Conservation (phyloP, 2,797 vertebrate genomes). For the Poeciliopsis gracilis region DNA sequence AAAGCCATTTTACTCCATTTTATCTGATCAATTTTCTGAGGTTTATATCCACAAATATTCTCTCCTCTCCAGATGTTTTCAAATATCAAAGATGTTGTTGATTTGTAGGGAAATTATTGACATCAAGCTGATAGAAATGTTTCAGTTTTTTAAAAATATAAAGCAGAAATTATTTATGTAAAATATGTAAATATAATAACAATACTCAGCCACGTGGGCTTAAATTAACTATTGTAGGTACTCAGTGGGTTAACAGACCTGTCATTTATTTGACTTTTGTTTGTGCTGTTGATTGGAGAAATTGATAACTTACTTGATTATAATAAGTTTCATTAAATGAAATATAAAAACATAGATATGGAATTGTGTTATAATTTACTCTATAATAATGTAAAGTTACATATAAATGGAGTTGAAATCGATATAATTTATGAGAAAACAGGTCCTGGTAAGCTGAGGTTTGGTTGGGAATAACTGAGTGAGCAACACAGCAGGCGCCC, state of each 20-base stretch:
- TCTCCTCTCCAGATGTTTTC: slow-evolving; percentile 7
- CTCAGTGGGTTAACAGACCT: no score
- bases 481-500: background rate
- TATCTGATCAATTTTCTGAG: slow-evolving; percentile 18
- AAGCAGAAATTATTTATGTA: background rate
- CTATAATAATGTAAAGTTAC: no score
- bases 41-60: slow-evolving; percentile 1
- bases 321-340: no score
- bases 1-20: slow-evolving; percentile 13
- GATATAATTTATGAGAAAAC: no score
- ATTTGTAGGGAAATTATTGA: background rate
- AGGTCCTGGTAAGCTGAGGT: background rate
- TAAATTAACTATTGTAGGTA: no score
- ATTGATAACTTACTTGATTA: no score
- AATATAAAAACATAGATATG: no score
- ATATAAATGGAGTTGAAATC: no score
- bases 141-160: background rate
- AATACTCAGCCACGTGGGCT: no score
- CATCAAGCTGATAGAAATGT: no score
- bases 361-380: no score
- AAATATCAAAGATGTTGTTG: background rate
- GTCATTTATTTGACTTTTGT: background rate
- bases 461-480: background rate
- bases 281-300: background rate
- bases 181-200: no score